These are phyloP conservation scores for Polia nebulosa DNA, from an alignment of 2,888 invertebrate species.

Conservation along the genomic window DNA sequence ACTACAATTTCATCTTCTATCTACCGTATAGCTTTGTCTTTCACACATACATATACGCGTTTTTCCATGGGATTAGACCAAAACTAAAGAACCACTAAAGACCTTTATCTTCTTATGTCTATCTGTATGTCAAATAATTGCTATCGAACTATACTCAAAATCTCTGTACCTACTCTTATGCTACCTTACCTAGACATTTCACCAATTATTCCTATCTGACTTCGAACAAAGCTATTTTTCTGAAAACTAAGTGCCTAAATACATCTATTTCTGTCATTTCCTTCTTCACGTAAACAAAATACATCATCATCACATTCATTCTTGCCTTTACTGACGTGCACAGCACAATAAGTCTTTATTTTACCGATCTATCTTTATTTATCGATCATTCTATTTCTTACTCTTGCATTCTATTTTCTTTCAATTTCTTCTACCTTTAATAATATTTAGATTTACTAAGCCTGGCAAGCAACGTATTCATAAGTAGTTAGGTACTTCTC, in stretches of 20 bases:
- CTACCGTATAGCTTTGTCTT: not conserved
- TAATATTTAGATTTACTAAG: not conserved
- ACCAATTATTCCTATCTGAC: not conserved
- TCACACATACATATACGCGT: not conserved
- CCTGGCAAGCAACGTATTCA: slow-evolving; percentile 33
- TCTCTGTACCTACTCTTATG: not conserved
- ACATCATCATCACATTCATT: not conserved
- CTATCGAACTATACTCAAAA: not conserved
- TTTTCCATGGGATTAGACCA: not conserved
- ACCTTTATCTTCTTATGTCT: not conserved
- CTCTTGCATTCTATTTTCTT: not conserved
- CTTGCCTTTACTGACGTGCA: not conserved
- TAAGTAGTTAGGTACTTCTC: not conserved
- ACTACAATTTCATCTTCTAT: not conserved
- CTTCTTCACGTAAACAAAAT: not conserved
- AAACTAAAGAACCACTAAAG: not conserved
- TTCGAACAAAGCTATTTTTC: slow-evolving; percentile 1
- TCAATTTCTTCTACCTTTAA: not conserved
- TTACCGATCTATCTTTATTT: not conserved
- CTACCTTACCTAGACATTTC: slow-evolving; percentile 2
- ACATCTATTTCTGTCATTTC: not conserved
- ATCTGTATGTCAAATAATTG: not conserved
- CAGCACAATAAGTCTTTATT: not conserved
- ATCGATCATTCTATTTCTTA: not conserved
- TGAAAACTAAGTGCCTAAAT: not conserved